phyloP scores from a whole-genome alignment of 2,113 vertebrate species.

The Numenius arquata region DNA sequence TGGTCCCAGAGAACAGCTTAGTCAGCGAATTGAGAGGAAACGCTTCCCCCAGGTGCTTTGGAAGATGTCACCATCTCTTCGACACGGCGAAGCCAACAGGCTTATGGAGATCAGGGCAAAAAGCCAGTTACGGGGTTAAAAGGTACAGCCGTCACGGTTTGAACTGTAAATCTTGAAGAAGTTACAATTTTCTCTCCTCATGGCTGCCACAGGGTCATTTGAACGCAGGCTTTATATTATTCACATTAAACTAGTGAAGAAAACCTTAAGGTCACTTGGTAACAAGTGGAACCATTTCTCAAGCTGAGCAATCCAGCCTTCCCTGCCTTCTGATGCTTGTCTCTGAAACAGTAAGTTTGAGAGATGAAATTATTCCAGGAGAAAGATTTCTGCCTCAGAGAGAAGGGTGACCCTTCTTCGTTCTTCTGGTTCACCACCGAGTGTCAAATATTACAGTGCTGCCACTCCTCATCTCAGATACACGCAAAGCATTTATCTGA shows the following conservation, averaged over 20 bases:
- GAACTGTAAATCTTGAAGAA: slow-evolving; percentile 68
- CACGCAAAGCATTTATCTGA: neutral
- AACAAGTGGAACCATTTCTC: neutral
- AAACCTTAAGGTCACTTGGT: slow-evolving; percentile 53
- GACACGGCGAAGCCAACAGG: slow-evolving; percentile 56
- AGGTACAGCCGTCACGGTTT: slow-evolving; percentile 62
- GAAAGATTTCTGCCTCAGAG: neutral
- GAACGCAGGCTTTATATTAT: slow-evolving; percentile 50
- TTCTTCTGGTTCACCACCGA: neutral
- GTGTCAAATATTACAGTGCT: neutral
- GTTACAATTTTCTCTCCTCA: slow-evolving; percentile 54
- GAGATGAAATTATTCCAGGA: neutral
- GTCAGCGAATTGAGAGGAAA: slow-evolving; percentile 57
- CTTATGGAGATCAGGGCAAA: slow-evolving; percentile 65
- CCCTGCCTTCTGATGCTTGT: neutral
- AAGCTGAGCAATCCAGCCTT: slow-evolving; percentile 19
- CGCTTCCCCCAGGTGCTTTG: slow-evolving; percentile 51
- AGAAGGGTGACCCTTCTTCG: neutral
- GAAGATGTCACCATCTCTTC: slow-evolving; percentile 71
- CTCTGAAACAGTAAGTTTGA: neutral
- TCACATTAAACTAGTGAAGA: slow-evolving; percentile 42
- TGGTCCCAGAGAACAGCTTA: slow-evolving; percentile 33
- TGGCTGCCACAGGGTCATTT: neutral
- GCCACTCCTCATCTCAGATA: neutral
- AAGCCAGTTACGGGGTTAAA: slow-evolving; percentile 62